A percentile compares a stretch with the other conserved stretches of the same genome.
These are phyloP conservation scores for Strigamia maritima DNA, from an alignment of 2,888 invertebrate species.

Conservation along the genomic window DNA sequence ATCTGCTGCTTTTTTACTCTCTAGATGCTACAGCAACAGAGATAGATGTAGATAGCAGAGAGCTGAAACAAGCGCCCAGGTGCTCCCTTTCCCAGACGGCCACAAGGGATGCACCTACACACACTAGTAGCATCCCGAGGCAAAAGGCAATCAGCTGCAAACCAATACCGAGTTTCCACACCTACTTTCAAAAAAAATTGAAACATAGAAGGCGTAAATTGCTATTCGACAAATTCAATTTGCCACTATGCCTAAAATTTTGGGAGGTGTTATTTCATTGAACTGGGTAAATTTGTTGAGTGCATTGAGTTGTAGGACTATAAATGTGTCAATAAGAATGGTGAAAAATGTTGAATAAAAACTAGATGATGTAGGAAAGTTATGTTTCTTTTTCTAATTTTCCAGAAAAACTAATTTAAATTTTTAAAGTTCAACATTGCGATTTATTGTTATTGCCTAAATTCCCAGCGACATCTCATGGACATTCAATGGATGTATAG, in stretches of 20 bases:
- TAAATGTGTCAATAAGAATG: no score
- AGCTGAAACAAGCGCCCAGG: not conserved
- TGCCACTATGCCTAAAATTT: not conserved
- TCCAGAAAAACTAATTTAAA: no score
- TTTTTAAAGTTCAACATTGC: no score
- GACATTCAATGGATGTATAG: no score
- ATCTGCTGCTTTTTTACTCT: not conserved
- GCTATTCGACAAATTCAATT: conserved; percentile 12
- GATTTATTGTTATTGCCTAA: no score
- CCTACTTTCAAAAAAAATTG: not conserved
- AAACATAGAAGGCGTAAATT: not conserved
- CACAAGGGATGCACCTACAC: not conserved
- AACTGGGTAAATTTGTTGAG: no score
- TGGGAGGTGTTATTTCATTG: not conserved
- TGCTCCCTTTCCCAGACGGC: conserved; percentile 12
- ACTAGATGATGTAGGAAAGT: no score
- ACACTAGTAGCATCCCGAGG: not conserved
- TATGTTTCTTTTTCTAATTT: no score
- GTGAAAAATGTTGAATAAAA: no score
- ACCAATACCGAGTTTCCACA: conserved; percentile 1
- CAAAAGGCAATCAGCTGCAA: conserved; percentile 20
- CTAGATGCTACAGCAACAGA: not conserved
- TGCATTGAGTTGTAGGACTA: no score
- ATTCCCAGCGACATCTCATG: no score
- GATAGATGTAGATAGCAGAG: conserved; percentile 6